Evolutionary conservation across 2,888 invertebrate genomes (phyloP).

Genomic region (Mactromeris polynyma): DNA sequence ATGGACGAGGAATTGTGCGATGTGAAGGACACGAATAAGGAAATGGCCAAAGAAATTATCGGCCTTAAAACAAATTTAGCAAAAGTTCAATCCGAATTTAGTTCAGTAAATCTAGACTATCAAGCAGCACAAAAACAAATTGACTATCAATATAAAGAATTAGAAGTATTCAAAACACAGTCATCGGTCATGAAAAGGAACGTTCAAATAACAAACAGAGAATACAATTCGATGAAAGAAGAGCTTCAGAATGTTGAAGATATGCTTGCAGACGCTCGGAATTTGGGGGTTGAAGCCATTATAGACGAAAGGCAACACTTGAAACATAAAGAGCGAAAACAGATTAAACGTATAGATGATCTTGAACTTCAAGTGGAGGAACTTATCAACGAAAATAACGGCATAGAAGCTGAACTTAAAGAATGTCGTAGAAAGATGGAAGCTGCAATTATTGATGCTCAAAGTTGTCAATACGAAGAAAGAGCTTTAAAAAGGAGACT

Average conservation of each 20-base stretch:
- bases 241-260: constrained; percentile 56
- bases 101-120: constrained; percentile 53
- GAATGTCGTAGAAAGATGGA: constrained; percentile 53
- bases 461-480: constrained; percentile 44
- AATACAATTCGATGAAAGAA: constrained; percentile 57
- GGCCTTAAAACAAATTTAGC: constrained; percentile 53
- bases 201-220: constrained; percentile 31
- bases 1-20: constrained; percentile 59
- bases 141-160: constrained; percentile 58
- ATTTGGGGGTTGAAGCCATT: constrained; percentile 59
- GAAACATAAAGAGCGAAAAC: constrained; percentile 52
- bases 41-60: constrained; percentile 64
- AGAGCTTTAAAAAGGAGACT: constrained; percentile 54
- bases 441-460: constrained; percentile 42
- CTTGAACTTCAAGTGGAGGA: constrained; percentile 58
- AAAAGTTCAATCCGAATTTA: constrained; percentile 52
- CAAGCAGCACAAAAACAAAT: constrained; percentile 61
- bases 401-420: constrained; percentile 46
- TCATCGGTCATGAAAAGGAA: constrained; percentile 46
- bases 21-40: constrained; percentile 57
- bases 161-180: constrained; percentile 61
- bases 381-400: constrained; percentile 48
- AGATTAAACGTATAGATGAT: constrained; percentile 48
- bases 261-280: constrained; percentile 52
- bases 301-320: constrained; percentile 50